Evolutionary conservation across 2,888 invertebrate species (phyloP).

Genomic region (Drosophila koepferae): DNA sequence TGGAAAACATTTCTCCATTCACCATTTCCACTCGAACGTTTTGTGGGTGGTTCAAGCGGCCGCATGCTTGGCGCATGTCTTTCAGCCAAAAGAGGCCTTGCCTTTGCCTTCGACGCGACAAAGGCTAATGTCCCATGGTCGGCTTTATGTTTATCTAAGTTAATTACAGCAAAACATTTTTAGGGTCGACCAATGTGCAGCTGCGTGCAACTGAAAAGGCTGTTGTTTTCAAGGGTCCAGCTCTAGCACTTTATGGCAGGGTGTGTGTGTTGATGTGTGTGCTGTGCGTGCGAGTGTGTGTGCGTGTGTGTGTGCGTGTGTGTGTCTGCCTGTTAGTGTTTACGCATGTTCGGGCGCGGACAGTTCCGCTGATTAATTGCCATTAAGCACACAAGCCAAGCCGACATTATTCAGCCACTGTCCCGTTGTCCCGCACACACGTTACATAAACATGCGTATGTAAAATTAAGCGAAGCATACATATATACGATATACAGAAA

Average conservation of each 20-base stretch:
- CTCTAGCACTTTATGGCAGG: constrained; percentile 36
- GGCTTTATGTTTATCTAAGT: constrained; percentile 77
- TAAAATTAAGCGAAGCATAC: constrained; percentile 4
- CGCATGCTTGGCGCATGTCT: constrained; percentile 33
- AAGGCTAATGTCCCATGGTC: constrained; percentile 60
- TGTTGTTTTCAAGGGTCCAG: constrained; percentile 47
- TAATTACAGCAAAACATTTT: constrained; percentile 80
- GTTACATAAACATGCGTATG: constrained; percentile 32
- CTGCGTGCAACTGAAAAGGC: constrained; percentile 47
- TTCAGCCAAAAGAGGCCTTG: constrained; percentile 24
- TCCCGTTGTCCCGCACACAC: constrained; percentile 26
- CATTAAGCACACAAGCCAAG: constrained; percentile 66
- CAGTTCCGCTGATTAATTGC: constrained; percentile 81
- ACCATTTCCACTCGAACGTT: constrained; percentile 8
- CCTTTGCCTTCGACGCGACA: constrained; percentile 24
- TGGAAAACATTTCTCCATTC: neutral
- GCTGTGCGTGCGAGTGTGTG: constrained; percentile 12
- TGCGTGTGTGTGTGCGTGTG: constrained; percentile 16
- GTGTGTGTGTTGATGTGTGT: constrained; percentile 20
- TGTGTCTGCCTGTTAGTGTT: constrained; percentile 47
- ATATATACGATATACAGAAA: neutral
- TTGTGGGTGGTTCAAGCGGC: constrained; percentile 26
- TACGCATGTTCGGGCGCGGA: constrained; percentile 80
- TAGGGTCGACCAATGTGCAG: constrained; percentile 63
- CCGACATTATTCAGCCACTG: constrained; percentile 64